Evolutionary conservation across 2,888 invertebrate genomes (phyloP), one percentile per base, ranked within the genome.

Genomic region (Chloromyia formosa): DNA sequence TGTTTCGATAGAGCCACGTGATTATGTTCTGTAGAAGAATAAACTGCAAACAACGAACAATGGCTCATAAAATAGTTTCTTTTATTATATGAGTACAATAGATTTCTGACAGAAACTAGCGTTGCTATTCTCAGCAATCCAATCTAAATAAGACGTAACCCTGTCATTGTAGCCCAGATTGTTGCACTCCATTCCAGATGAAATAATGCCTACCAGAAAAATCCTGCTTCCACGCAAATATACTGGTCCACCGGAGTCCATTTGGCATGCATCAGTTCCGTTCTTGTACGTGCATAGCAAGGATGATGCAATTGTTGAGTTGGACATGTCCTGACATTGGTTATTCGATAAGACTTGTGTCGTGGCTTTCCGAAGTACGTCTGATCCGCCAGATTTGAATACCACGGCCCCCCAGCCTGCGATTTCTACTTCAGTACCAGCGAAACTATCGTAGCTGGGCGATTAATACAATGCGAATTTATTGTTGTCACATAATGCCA

Each of bases 161-260:
- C 88, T 85, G 0, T 88, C 88, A 81, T 90, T 90, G 0, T 90
- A 87, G 9, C 78, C 79, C 22, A 76, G 79, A 4, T 82, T 78
- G 0, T 86, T 90, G 80, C 91, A 91, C 16, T 79, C 82, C 0
- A 80, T 77, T 16, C 91, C 90, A 77, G 80, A 86, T 61, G 88
- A 88, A 68, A 90, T 87, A 14, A 89, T 79, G 7, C 89, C 91
- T 0, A 88, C 73, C 1, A 87, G 78, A 54, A 85, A 84, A 69
- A 86, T 78, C 72, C 86, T 82, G 1, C 79, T 78, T 75, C 76
- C 74, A 77, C 84, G 82, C 82, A 87, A 87, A 1, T 88, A 78
- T 3, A 88, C 80, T 0, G 89, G 89, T 0, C 89, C 89, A 0
- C 89, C 89, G 0, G 88, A 87, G 78, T 88, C 88, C 75, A 81